Evolutionary conservation across 2,888 invertebrate species (phyloP).

Genomic region (Ormyrus labotus): DNA sequence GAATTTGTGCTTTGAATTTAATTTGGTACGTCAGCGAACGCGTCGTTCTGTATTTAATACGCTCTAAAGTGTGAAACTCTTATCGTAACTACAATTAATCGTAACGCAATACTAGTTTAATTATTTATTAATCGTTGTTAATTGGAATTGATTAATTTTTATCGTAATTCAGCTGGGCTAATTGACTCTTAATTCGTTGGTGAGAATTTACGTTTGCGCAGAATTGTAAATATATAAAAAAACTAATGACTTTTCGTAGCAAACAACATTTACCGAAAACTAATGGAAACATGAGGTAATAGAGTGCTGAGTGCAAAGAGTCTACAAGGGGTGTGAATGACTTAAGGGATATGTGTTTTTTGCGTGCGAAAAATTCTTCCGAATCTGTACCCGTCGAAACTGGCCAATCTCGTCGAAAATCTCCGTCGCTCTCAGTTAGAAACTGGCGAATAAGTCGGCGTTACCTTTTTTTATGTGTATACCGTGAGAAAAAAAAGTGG

Average conservation of each 20-base stretch:
- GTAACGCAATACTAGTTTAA: conserved; percentile 5
- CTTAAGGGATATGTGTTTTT: conserved; percentile 11
- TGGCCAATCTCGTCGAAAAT: neutral
- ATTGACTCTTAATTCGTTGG: conserved; percentile 25
- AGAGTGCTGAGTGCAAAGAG: neutral
- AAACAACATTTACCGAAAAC: conserved; percentile 1
- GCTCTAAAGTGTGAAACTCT: conserved; percentile 8
- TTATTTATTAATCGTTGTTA: conserved; percentile 7
- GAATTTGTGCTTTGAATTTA: neutral
- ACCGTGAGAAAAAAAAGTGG: neutral
- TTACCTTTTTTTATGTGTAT: too few species aligned
- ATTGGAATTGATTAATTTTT: conserved; percentile 31
- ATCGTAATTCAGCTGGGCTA: conserved; percentile 12
- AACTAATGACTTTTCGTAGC: conserved; percentile 30
- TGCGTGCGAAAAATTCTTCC: neutral
- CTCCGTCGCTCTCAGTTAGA: too few species aligned
- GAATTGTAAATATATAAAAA: conserved; percentile 13
- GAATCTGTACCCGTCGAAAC: neutral
- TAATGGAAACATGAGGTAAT: conserved; percentile 2
- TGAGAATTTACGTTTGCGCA: conserved; percentile 16
- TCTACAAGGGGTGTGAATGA: conserved; percentile 32
- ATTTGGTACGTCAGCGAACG: too few species aligned
- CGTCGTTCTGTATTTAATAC: neutral
- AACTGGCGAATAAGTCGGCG: too few species aligned
- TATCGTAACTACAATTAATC: conserved; percentile 30